Percentiles rank a stretch among this genome's conserved stretches.
Conservation (phyloP, 1,140 invertebrate species). For the Chironomus striatipennis region DNA sequence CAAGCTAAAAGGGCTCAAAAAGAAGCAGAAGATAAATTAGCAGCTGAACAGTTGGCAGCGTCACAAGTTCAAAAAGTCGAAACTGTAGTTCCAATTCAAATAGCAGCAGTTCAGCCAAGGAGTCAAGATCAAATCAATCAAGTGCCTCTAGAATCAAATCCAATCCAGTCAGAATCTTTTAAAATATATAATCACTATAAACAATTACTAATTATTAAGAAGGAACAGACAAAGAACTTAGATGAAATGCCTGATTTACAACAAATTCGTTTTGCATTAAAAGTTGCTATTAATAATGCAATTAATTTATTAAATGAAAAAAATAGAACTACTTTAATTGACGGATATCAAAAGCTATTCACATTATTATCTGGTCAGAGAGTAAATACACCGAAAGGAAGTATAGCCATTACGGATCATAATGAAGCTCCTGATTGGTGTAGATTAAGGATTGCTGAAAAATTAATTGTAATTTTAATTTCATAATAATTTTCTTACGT, state of each 20-base stretch:
- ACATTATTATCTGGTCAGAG: not conserved
- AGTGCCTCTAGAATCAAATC: not conserved
- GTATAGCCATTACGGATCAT: not conserved
- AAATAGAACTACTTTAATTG: not conserved
- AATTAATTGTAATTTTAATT: slow-evolving; percentile 11
- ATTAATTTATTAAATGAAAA: slow-evolving; percentile 13
- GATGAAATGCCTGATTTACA: not conserved
- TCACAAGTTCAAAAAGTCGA: not conserved
- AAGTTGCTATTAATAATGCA: not conserved
- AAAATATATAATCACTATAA: not conserved
- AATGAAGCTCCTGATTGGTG: slow-evolving; percentile 1
- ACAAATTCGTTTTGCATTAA: not conserved
- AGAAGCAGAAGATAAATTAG: not conserved
- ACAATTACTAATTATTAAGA: not conserved
- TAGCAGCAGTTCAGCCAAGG: not conserved
- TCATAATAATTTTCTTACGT: too few species aligned
- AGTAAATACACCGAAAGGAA: not conserved
- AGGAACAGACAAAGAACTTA: not conserved
- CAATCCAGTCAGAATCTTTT: not conserved
- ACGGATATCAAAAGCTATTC: not conserved
- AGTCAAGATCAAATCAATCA: not conserved
- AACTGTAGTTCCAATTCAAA: not conserved
- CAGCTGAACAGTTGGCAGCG: not conserved
- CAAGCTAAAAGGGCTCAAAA: not conserved
- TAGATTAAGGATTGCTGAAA: not conserved